Base-by-base conservation (phyloP, 2,888 invertebrate genomes). In the Hirtodrosophila confusa region DNA sequence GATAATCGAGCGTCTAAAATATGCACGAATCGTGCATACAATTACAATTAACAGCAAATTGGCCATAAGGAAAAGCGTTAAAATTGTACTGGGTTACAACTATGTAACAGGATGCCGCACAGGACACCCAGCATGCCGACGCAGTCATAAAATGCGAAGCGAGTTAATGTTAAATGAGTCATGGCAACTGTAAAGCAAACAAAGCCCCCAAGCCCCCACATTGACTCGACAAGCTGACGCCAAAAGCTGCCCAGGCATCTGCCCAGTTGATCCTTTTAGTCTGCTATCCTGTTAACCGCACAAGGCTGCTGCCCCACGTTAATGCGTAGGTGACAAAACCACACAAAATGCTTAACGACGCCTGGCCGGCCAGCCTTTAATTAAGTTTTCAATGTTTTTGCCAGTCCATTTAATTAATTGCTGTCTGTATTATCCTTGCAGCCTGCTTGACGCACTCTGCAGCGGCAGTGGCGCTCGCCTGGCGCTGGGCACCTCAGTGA, bases 381-480 rank as follows among this genome's bases (percentile, higher is more conserved):
- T 75, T 53, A 57, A 49, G 23, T 36, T 63, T 76, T 61, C 51
- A 72, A 61, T 78, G 55, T 23, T 29, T 61, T 65, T 57, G 37
- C 23, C 36, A 10, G 9, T 24, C 37, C 51, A 37, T 65, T 56
- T 62, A 44, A 61, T 70, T 70, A 57, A 49, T 29, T 33, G 37
- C 48, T 31, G 3, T 12, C 31, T 31, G 8, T 7, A 7, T n/a
- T 33, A 58, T 41, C 17, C 33, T 74, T 75, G 35, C 69, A 91
- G 90, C 69, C 53, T 90, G 56, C 86, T 90, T 41, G 90, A 91
- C 51, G 78, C 88, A 11, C 88, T 92, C 37, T 89, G 90, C 56
- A 87, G 86, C 67, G 92, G 92, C 56, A 90, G 88, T 61, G 90
- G 90, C 12, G 91, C 91, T 31, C 91, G 92, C 39, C 80, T 91